These are phyloP conservation scores for Dolichopus griseipennis DNA, from an alignment of 2,888 invertebrate genomes.

Conservation along the genomic window DNA sequence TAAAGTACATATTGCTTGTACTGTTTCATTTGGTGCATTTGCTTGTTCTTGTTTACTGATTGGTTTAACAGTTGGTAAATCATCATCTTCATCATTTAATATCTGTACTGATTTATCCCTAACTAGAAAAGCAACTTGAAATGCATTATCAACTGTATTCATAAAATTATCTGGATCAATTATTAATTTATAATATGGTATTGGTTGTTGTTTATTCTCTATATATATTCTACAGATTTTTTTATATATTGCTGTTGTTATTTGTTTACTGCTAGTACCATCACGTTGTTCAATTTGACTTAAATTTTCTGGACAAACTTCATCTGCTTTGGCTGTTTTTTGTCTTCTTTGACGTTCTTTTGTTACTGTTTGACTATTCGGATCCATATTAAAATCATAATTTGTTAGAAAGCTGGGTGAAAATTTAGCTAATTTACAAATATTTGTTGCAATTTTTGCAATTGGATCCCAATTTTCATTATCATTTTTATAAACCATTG, in stretches of 20 bases:
- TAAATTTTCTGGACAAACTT: conserved; percentile 46
- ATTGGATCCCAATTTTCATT: conserved; percentile 31
- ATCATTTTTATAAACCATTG: conserved; percentile 26
- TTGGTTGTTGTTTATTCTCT: conserved; percentile 39
- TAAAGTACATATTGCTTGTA: conserved; percentile 32
- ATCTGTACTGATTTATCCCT: conserved; percentile 47
- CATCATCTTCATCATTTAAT: conserved; percentile 37
- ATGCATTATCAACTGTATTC: conserved; percentile 51
- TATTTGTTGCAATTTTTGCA: conserved; percentile 24
- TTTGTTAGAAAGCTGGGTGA: conserved; percentile 34
- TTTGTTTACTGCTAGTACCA: conserved; percentile 47
- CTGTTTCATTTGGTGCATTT: conserved; percentile 17
- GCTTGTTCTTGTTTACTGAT: conserved; percentile 22
- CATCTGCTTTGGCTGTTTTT: conserved; percentile 30
- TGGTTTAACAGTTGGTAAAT: conserved; percentile 31
- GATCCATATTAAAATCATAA: conserved; percentile 34
- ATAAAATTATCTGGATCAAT: conserved; percentile 49
- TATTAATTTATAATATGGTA: conserved; percentile 50
- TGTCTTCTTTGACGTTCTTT: conserved; percentile 38
- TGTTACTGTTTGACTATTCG: conserved; percentile 24
- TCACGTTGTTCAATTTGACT: conserved; percentile 44
- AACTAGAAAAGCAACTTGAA: conserved; percentile 51
- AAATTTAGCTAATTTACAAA: conserved; percentile 25
- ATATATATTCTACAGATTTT: conserved; percentile 42
- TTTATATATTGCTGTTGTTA: conserved; percentile 45